Evolutionary conservation across 1,140 invertebrate genomes (phyloP).

Genomic region (Achroia grisella): DNA sequence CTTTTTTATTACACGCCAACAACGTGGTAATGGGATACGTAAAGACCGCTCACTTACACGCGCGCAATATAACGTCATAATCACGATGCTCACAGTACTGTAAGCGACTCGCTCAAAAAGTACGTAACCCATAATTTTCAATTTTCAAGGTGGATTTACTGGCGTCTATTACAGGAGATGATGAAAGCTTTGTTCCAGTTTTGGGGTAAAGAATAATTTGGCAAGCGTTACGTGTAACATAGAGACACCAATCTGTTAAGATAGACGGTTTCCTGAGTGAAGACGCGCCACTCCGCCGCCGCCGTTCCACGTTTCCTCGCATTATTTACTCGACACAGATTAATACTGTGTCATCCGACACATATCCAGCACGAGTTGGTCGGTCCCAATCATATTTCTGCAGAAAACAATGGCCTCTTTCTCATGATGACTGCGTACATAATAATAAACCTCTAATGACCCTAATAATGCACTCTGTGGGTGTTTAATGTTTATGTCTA

Average conservation of each 20-base stretch:
- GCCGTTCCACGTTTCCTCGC: constrained; percentile 39
- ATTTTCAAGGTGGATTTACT: constrained; percentile 27
- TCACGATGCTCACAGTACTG: neutral
- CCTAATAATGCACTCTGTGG: neutral
- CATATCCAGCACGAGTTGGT: constrained; percentile 29
- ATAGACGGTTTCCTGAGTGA: constrained; percentile 26
- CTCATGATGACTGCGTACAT: constrained; percentile 1
- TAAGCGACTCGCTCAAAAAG: constrained; percentile 7
- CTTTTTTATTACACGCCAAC: constrained; percentile 1
- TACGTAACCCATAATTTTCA: constrained; percentile 21
- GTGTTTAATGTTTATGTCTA: neutral
- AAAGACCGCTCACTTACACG: constrained; percentile 1
- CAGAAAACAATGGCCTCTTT: constrained; percentile 14
- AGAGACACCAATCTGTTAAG: constrained; percentile 34
- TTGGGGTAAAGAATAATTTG: constrained; percentile 39
- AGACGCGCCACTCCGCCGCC: constrained; percentile 31
- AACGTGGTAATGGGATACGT: neutral
- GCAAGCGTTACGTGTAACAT: constrained; percentile 25
- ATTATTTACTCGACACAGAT: constrained; percentile 48
- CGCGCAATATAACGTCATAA: neutral
- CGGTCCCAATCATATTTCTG: constrained; percentile 33
- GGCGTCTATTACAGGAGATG: constrained; percentile 20
- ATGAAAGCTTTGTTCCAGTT: constrained; percentile 29
- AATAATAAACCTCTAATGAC: constrained; percentile 3
- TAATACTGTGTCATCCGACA: constrained; percentile 50